These are phyloP conservation scores for Homarus gammarus DNA, from an alignment of 2,888 invertebrate genomes.

Conservation along the genomic window DNA sequence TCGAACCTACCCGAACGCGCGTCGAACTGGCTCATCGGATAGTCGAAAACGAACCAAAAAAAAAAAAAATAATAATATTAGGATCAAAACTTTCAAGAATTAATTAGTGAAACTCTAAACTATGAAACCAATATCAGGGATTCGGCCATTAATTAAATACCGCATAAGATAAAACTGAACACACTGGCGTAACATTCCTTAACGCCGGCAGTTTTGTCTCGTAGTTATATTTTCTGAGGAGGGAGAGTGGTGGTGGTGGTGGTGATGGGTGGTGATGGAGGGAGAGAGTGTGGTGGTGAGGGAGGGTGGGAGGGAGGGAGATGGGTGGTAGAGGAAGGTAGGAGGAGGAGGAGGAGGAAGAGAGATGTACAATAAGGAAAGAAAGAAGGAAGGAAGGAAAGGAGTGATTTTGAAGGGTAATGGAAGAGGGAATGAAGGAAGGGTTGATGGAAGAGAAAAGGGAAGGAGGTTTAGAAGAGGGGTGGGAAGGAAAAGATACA, in stretches of 20 bases:
- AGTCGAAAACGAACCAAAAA: no score
- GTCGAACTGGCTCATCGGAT: no score
- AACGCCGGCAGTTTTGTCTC: not conserved
- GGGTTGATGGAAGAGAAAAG: constrained; percentile 13
- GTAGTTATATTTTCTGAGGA: constrained; percentile 30
- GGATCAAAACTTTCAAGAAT: constrained; percentile 52
- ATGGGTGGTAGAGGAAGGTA: not conserved
- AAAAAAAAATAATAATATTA: constrained; percentile 27
- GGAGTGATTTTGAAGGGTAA: not conserved
- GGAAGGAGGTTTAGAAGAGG: constrained; percentile 9
- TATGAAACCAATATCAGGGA: constrained; percentile 52
- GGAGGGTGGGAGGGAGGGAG: not conserved
- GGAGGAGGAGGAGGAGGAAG: no score
- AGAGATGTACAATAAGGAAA: not conserved
- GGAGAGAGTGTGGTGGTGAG: not conserved
- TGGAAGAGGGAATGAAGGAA: not conserved
- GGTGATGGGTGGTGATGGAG: not conserved
- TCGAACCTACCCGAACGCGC: no score
- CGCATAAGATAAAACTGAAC: constrained; percentile 10
- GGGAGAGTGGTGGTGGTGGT: not conserved
- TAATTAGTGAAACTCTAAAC: constrained; percentile 51
- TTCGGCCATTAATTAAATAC: constrained; percentile 34
- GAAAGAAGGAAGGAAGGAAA: not conserved
- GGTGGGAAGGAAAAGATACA: not conserved
- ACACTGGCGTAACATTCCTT: constrained; percentile 17